These are phyloP conservation scores for Pteruthius melanotis DNA, from an alignment of 2,113 vertebrate species.

Conservation along the genomic window DNA sequence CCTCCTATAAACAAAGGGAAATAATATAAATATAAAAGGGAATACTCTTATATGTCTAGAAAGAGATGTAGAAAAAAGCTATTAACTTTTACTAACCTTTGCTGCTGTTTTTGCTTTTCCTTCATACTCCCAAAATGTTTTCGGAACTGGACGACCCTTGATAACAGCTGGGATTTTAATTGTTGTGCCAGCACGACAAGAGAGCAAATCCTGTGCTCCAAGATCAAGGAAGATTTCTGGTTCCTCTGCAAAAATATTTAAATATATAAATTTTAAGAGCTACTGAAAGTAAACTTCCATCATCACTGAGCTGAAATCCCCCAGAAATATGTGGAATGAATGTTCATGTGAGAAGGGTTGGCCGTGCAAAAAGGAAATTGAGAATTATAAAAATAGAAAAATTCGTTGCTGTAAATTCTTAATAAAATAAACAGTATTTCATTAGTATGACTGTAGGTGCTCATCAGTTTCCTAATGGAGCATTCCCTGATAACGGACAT, in stretches of 20 bases:
- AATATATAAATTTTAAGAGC: background rate
- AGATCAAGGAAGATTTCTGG: conserved; percentile 86
- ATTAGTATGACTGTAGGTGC: background rate
- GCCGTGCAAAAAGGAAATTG: background rate
- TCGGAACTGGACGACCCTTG: conserved; percentile 87
- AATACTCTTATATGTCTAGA: background rate
- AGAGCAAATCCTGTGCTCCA: conserved; percentile 82
- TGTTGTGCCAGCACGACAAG: conserved; percentile 82
- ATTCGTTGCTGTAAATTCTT: background rate
- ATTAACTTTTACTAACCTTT: conserved; percentile 74
- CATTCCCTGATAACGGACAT: background rate
- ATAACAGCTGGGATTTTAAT: conserved; percentile 87
- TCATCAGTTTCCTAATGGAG: background rate
- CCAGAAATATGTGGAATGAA: background rate
- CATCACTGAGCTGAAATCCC: background rate
- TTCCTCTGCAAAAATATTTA: conserved; percentile 77
- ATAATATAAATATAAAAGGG: background rate
- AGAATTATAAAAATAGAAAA: background rate
- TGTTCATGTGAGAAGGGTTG: background rate
- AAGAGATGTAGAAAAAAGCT: background rate
- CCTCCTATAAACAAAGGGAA: conserved; percentile 75
- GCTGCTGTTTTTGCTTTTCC: conserved; percentile 85
- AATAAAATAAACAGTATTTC: background rate
- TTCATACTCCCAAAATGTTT: conserved; percentile 92
- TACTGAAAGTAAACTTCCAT: background rate